These are phyloP conservation scores for Gnathonemus longibarbis DNA, from an alignment of 2,113 vertebrate species.

Conservation along the genomic window DNA sequence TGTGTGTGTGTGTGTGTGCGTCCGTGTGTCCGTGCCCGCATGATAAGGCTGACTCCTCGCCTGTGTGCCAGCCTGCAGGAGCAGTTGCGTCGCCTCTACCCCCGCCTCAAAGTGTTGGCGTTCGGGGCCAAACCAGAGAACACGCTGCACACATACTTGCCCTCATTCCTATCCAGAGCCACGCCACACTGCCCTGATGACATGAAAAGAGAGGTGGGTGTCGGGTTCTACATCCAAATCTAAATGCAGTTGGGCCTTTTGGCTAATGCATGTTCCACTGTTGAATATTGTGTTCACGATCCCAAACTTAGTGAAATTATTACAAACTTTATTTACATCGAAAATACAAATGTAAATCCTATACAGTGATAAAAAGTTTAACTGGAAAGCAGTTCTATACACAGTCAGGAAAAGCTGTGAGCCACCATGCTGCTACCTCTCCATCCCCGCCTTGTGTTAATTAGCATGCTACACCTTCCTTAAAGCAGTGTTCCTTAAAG, in stretches of 20 bases:
- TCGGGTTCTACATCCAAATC: background rate
- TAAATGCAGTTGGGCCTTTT: background rate
- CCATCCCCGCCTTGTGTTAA: background rate
- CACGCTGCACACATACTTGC: slow-evolving; percentile 82
- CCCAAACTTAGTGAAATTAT: background rate
- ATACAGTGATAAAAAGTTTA: background rate
- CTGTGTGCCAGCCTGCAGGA: slow-evolving; percentile 74
- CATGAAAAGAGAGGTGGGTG: slow-evolving; percentile 84
- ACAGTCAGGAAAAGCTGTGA: background rate
- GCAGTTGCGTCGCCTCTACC: slow-evolving; percentile 81
- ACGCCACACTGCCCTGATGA: slow-evolving; percentile 68
- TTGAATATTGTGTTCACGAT: background rate
- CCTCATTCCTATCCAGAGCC: slow-evolving; percentile 88
- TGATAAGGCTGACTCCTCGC: background rate
- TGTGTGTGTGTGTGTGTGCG: background rate
- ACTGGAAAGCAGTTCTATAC: background rate
- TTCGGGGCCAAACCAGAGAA: slow-evolving; percentile 80
- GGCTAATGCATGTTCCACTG: background rate
- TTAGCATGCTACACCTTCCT: background rate
- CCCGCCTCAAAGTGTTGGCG: slow-evolving; percentile 81
- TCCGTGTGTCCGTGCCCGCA: background rate
- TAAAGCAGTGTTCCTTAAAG: background rate
- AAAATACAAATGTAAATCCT: background rate
- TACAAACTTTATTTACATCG: background rate
- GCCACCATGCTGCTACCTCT: background rate